These are phyloP conservation scores for Andricus quercusramuli DNA, from an alignment of 2,888 invertebrate genomes.

Conservation along the genomic window DNA sequence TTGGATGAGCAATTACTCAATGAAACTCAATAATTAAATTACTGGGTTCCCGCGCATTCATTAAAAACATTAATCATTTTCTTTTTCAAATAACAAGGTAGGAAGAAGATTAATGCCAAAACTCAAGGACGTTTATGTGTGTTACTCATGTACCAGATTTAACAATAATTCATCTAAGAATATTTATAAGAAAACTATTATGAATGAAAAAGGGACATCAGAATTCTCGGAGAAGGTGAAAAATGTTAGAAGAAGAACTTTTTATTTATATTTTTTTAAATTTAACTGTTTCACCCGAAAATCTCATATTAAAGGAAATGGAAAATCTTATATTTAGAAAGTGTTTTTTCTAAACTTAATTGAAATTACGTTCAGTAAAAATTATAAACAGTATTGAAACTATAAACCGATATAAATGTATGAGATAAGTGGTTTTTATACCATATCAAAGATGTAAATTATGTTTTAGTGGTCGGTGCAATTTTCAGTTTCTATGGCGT, in stretches of 20 bases:
- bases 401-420: too few relatives aligned
- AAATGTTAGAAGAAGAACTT: too few relatives aligned
- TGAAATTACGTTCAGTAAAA: too few relatives aligned
- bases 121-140: conserved; percentile 1
- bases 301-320: not conserved
- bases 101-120: conserved; percentile 16
- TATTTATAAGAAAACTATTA: not conserved
- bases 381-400: too few relatives aligned
- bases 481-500: not conserved
- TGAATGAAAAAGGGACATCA: not conserved
- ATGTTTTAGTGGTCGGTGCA: not conserved
- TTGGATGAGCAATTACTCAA: not conserved
- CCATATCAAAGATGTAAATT: not conserved
- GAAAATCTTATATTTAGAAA: too few relatives aligned
- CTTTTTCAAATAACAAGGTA: not conserved
- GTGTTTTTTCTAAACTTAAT: too few relatives aligned
- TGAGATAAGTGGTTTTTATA: too few relatives aligned
- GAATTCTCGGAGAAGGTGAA: too few relatives aligned
- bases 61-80: conserved; percentile 15
- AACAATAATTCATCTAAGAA: not conserved
- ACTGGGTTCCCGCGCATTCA: not conserved
- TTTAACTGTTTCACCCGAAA: not conserved
- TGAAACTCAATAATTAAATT: conserved; percentile 18
- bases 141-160: not conserved
- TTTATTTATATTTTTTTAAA: too few relatives aligned